These are phyloP conservation scores for Drosophila ezoana DNA, from an alignment of 2,888 invertebrate genomes.

Conservation along the genomic window DNA sequence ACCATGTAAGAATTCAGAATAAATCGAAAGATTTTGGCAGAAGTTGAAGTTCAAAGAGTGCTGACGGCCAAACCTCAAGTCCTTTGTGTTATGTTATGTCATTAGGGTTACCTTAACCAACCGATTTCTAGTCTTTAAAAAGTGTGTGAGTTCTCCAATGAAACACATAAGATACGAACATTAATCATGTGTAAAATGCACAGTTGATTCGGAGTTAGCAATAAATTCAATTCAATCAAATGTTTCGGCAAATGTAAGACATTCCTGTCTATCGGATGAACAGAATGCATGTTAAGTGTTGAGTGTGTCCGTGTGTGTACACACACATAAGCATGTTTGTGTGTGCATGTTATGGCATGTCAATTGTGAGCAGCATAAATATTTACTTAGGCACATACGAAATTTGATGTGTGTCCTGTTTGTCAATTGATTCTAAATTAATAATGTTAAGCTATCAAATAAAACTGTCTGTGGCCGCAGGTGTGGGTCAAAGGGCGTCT, in stretches of 20 bases:
- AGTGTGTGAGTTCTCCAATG: too few species aligned
- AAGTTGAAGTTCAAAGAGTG: too few species aligned
- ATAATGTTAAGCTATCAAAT: conserved; percentile 53
- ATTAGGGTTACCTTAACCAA: too few species aligned
- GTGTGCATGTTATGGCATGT: conserved; percentile 27
- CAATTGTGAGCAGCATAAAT: conserved; percentile 46
- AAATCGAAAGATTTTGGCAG: too few species aligned
- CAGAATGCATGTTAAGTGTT: conserved; percentile 1
- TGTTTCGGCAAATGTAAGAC: conserved; percentile 30
- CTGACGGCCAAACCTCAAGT: too few species aligned
- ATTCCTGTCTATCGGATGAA: conserved; percentile 11
- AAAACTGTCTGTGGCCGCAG: conserved; percentile 29
- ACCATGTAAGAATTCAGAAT: too few species aligned
- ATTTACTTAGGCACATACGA: conserved; percentile 53
- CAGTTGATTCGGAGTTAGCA: conserved; percentile 5
- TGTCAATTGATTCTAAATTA: conserved; percentile 69
- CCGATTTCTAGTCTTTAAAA: too few species aligned
- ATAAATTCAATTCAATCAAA: conserved; percentile 31
- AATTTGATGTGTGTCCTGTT: conserved; percentile 36
- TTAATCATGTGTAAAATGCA: conserved; percentile 8
- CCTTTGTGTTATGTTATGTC: too few species aligned
- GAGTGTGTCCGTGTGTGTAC: not conserved
- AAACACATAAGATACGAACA: not conserved
- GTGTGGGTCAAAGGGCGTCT: not conserved
- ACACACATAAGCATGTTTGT: not conserved